Conservation (phyloP, 2,888 invertebrate genomes). For the Hypomecis punctinalis region DNA sequence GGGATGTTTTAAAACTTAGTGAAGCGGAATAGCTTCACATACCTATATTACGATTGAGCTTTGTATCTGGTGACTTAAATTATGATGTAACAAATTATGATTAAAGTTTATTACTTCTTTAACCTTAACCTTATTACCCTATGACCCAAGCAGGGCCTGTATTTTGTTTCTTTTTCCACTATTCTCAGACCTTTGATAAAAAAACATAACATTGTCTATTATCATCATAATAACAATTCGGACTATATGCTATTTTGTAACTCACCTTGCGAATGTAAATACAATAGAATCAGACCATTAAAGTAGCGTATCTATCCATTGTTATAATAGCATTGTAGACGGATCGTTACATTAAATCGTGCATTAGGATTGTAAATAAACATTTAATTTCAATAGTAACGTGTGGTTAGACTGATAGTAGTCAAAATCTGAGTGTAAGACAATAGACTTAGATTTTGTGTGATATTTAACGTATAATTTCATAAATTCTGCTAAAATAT, state of each 20-base stretch:
- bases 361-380: constrained; percentile 42
- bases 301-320: constrained; percentile 43
- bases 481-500: no score
- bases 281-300: constrained; percentile 58
- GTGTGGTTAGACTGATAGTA: background rate
- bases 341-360: constrained; percentile 50
- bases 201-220: constrained; percentile 60
- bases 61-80: background rate
- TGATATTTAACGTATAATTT: background rate
- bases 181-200: constrained; percentile 55
- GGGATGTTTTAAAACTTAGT: no score
- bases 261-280: constrained; percentile 62
- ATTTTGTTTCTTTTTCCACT: constrained; percentile 1
- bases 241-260: constrained; percentile 57
- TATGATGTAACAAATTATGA: constrained; percentile 4
- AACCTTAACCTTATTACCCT: constrained; percentile 27
- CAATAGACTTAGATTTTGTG: background rate
- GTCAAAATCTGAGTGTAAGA: background rate
- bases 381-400: constrained; percentile 28
- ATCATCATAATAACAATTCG: constrained; percentile 51
- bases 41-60: no score
- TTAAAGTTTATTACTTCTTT: constrained; percentile 9
- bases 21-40: no score
- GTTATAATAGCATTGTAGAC: constrained; percentile 52
- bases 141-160: constrained; percentile 32